A percentile compares a stretch with the other conserved stretches of the same genome.
phyloP scores from a whole-genome alignment of 1,140 invertebrate genomes.

The Matsumurasca onukii region DNA sequence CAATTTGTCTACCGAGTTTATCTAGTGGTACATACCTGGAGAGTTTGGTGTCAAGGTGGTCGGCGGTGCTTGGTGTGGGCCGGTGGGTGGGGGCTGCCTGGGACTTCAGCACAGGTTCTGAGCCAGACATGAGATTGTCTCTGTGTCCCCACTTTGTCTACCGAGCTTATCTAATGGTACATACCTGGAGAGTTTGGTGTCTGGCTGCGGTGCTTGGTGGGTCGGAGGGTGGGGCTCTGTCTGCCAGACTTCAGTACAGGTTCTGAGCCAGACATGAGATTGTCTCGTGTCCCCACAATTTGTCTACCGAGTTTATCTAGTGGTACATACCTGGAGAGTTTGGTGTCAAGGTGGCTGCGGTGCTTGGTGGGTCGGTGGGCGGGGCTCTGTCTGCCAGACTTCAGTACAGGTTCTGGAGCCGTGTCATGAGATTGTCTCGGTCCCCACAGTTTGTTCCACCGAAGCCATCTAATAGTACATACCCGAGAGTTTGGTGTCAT shows the following conservation, averaged over 20 bases:
- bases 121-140: constrained; percentile 19
- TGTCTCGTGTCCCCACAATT: neutral
- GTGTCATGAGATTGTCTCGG: constrained; percentile 18
- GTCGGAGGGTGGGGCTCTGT: neutral
- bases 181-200: constrained; percentile 29
- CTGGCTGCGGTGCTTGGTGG: neutral
- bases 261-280: constrained; percentile 16
- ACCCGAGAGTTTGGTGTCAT: constrained; percentile 27
- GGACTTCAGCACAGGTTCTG: neutral
- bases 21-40: too few relatives aligned
- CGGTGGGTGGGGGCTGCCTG: neutral
- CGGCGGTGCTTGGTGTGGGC: neutral
- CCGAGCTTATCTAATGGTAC: too few relatives aligned
- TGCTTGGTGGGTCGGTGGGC: neutral
- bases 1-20: too few relatives aligned
- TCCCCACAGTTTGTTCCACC: too few relatives aligned
- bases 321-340: constrained; percentile 26
- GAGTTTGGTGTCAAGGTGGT: constrained; percentile 25
- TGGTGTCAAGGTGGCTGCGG: constrained; percentile 13
- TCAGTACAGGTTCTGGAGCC: neutral
- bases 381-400: neutral
- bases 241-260: neutral
- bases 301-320: too few relatives aligned
- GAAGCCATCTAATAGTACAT: too few relatives aligned
- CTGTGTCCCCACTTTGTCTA: too few relatives aligned